phyloP scores from a whole-genome alignment of 1,140 invertebrate species.

The Brachionus paranguensis region DNA sequence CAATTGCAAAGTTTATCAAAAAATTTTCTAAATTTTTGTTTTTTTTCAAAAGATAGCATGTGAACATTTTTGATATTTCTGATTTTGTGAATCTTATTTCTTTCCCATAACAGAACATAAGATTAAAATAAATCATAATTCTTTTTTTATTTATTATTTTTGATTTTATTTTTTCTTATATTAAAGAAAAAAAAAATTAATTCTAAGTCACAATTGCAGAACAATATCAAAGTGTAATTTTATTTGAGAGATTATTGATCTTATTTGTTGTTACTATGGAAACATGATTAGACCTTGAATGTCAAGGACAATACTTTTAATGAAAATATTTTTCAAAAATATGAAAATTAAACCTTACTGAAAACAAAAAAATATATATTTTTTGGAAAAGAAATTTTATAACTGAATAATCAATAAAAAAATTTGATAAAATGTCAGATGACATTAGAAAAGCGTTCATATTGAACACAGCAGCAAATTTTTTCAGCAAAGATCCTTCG shows the following conservation, averaged over 20 bases:
- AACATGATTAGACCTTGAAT: not conserved
- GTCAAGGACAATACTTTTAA: not conserved
- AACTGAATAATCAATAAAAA: not conserved
- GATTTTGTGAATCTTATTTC: no score
- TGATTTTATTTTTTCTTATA: no score
- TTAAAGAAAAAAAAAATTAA: not conserved
- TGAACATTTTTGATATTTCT: no score
- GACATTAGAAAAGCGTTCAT: conserved; percentile 33
- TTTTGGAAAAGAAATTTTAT: not conserved
- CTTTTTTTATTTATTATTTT: no score
- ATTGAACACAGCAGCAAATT: conserved; percentile 30
- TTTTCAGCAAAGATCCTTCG: conserved; percentile 34
- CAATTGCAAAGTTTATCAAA: no score
- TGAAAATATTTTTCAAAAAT: conserved; percentile 25
- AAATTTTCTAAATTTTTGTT: no score
- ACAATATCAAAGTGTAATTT: not conserved
- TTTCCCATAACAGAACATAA: no score
- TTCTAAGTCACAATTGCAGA: not conserved
- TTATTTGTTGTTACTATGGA: not conserved
- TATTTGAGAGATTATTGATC: not conserved
- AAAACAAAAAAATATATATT: not conserved
- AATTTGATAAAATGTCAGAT: not conserved
- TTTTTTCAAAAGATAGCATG: no score
- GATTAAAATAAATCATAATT: no score
- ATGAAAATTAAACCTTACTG: not conserved